Evolutionary conservation across 1,140 invertebrate species (phyloP).

Genomic region (Ceratitis capitata): DNA sequence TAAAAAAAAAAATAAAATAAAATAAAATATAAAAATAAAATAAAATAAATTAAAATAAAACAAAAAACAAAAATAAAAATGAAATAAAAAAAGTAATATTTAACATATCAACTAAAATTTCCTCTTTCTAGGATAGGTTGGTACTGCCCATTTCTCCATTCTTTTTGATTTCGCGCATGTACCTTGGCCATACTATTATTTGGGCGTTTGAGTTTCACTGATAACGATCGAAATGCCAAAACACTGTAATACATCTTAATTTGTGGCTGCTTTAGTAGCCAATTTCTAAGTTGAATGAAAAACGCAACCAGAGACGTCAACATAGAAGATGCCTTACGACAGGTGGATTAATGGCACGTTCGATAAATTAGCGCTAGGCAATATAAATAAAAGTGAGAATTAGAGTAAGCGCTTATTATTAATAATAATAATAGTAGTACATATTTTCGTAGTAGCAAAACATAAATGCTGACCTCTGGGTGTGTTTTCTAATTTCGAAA

Average conservation of each 20-base stretch:
- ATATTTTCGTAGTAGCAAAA: background rate
- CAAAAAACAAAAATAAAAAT: too few species aligned
- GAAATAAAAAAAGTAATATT: too few species aligned
- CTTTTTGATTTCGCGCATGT: background rate
- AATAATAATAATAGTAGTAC: background rate
- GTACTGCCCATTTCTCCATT: background rate
- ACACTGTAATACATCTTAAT: background rate
- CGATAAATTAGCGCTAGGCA: background rate
- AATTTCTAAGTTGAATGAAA: background rate
- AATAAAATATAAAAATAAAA: too few species aligned
- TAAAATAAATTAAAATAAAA: too few species aligned
- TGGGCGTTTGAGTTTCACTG: background rate
- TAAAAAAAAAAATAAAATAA: too few species aligned
- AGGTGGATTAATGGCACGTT: background rate
- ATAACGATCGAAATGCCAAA: background rate
- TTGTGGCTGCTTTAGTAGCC: background rate
- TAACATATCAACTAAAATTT: too few species aligned
- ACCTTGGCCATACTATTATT: background rate
- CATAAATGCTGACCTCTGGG: background rate
- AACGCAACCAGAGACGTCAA: conserved; percentile 1
- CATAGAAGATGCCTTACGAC: background rate
- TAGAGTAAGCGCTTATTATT: background rate
- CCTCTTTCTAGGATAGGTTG: too few species aligned
- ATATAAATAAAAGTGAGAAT: background rate
- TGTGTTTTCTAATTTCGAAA: background rate